These are phyloP conservation scores for Drosophila parabipectinata DNA, from an alignment of 1,140 invertebrate species.

Conservation along the genomic window DNA sequence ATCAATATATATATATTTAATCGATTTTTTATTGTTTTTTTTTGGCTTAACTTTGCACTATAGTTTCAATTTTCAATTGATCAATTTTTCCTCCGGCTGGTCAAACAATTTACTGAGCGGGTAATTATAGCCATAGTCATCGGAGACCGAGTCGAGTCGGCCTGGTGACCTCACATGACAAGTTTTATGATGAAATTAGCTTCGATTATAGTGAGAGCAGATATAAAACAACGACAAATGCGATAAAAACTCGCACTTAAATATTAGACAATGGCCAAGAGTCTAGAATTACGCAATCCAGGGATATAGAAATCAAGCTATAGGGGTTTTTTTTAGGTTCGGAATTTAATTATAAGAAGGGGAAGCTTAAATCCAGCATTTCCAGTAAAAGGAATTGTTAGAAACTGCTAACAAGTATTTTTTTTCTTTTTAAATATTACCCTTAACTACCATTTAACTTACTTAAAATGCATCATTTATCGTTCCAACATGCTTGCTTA, in stretches of 20 bases:
- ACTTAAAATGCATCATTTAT: too few species aligned
- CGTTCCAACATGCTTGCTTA: too few species aligned
- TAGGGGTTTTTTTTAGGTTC: constrained; percentile 12
- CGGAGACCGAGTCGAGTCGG: background rate
- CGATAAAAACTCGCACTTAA: constrained; percentile 42
- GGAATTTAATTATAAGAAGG: constrained; percentile 26
- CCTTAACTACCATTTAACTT: too few species aligned
- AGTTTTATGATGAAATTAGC: constrained; percentile 59
- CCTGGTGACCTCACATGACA: constrained; percentile 58
- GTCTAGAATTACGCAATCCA: constrained; percentile 32
- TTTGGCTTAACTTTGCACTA: background rate
- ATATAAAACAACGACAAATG: constrained; percentile 46
- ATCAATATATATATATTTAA: constrained; percentile 16
- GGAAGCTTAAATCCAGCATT: background rate
- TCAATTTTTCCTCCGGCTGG: background rate
- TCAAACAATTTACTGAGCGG: constrained; percentile 20
- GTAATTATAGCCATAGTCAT: constrained; percentile 40
- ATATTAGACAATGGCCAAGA: constrained; percentile 22
- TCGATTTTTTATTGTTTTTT: background rate
- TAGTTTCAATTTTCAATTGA: constrained; percentile 24
- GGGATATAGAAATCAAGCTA: constrained; percentile 9
- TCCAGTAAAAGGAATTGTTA: too few species aligned
- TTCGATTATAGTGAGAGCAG: constrained; percentile 34
- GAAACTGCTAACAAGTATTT: too few species aligned
- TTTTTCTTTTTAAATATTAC: too few species aligned